Evolutionary conservation across 2,888 invertebrate genomes (phyloP).

Genomic region (Hemaris fuciformis): DNA sequence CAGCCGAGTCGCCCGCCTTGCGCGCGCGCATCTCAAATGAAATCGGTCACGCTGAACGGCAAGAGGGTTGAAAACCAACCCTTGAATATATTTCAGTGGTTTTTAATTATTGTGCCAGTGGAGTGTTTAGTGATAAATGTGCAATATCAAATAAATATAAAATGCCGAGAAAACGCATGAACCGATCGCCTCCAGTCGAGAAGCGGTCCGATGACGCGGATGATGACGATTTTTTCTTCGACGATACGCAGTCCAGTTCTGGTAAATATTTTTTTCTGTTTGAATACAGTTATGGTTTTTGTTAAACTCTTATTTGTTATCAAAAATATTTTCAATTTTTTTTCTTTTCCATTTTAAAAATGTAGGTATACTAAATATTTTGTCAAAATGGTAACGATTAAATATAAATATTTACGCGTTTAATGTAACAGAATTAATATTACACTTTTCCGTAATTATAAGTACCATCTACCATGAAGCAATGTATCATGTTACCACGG

Average conservation of each 20-base stretch:
- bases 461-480: no score
- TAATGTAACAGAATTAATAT: no score
- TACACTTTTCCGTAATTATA: no score
- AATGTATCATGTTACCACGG: no score
- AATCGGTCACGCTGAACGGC: conserved; percentile 49
- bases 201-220: conserved; percentile 62
- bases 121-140: conserved; percentile 33
- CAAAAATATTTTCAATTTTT: no score
- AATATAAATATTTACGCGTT: no score
- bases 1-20: conserved; percentile 66
- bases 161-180: conserved; percentile 72
- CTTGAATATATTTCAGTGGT: conserved; percentile 34
- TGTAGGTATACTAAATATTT: no score
- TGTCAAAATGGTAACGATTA: no score
- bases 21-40: conserved; percentile 58
- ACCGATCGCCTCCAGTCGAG: conserved; percentile 57
- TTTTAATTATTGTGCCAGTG: conserved; percentile 39
- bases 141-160: conserved; percentile 35
- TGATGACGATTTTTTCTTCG: conserved; percentile 74
- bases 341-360: no score
- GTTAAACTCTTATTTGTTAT: no score
- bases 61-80: conserved; percentile 37
- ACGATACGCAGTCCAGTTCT: conserved; percentile 71
- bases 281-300: no score
- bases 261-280: conserved; percentile 37